These are phyloP conservation scores for Corvus cornix DNA, from an alignment of 2,113 vertebrate genomes.

Conservation along the genomic window DNA sequence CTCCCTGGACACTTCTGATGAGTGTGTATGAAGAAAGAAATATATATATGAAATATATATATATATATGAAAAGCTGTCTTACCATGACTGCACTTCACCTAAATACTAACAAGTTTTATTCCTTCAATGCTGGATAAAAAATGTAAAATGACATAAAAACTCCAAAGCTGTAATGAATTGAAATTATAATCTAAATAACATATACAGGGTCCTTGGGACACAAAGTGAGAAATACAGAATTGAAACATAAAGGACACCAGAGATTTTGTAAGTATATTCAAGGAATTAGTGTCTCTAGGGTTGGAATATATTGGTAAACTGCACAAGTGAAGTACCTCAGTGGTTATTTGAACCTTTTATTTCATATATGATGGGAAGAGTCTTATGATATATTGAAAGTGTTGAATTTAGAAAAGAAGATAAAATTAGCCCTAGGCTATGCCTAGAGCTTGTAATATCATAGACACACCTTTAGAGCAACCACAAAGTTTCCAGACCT, in stretches of 20 bases:
- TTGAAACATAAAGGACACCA: background rate
- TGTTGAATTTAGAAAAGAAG: background rate
- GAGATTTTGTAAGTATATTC: background rate
- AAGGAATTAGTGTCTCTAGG: background rate
- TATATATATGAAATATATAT: background rate
- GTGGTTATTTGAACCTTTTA: background rate
- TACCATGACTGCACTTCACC: background rate
- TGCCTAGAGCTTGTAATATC: background rate
- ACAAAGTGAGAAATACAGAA: background rate
- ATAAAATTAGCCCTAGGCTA: background rate
- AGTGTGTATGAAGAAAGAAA: background rate
- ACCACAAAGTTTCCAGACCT: background rate
- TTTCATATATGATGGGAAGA: background rate
- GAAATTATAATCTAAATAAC: background rate
- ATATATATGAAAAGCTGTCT: background rate
- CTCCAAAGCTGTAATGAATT: background rate
- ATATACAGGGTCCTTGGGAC: background rate
- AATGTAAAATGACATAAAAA: background rate
- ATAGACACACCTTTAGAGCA: background rate
- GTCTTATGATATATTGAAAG: background rate
- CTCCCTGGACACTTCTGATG: background rate
- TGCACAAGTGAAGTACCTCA: background rate
- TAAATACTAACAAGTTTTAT: background rate
- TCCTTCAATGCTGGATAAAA: background rate
- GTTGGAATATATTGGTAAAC: background rate